These are phyloP conservation scores for Eupithecia exiguata DNA, from an alignment of 2,888 invertebrate genomes.

Conservation along the genomic window DNA sequence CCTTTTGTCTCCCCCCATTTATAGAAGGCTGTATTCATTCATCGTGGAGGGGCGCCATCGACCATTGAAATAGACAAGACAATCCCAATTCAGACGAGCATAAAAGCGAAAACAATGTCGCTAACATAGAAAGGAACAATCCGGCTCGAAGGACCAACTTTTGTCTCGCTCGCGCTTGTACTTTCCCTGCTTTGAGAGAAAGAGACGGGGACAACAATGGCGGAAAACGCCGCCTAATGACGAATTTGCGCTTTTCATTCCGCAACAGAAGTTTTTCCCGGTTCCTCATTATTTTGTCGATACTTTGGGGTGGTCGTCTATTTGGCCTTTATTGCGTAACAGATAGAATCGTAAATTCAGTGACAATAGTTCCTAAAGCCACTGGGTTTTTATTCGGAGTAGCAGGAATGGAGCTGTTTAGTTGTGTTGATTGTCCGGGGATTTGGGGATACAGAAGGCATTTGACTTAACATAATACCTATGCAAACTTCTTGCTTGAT, in stretches of 20 bases:
- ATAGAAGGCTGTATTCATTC: slow-evolving; percentile 79
- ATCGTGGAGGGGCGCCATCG: slow-evolving; percentile 82
- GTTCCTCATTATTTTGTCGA: slow-evolving; percentile 81
- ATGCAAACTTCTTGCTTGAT: not conserved
- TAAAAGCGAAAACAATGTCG: slow-evolving; percentile 84
- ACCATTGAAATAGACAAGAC: slow-evolving; percentile 83
- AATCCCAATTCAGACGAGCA: slow-evolving; percentile 82
- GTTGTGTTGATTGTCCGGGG: slow-evolving; percentile 31
- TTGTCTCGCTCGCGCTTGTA: slow-evolving; percentile 65
- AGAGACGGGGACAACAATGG: slow-evolving; percentile 74
- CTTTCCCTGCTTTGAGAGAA: slow-evolving; percentile 50
- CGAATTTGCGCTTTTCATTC: slow-evolving; percentile 85
- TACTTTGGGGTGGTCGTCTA: slow-evolving; percentile 77
- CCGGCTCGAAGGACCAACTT: slow-evolving; percentile 77
- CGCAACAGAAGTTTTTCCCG: slow-evolving; percentile 84
- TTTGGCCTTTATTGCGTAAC: slow-evolving; percentile 68
- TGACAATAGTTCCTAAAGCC: slow-evolving; percentile 62
- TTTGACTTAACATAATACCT: slow-evolving; percentile 10
- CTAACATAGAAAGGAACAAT: slow-evolving; percentile 84
- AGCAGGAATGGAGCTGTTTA: slow-evolving; percentile 38
- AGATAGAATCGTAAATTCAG: slow-evolving; percentile 76
- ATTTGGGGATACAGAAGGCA: slow-evolving; percentile 22
- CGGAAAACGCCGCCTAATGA: slow-evolving; percentile 83
- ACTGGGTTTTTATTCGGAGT: slow-evolving; percentile 43
- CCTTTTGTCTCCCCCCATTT: slow-evolving; percentile 81